phyloP scores from a whole-genome alignment of 1,140 invertebrate species.

The Drosophila bipectinata region DNA sequence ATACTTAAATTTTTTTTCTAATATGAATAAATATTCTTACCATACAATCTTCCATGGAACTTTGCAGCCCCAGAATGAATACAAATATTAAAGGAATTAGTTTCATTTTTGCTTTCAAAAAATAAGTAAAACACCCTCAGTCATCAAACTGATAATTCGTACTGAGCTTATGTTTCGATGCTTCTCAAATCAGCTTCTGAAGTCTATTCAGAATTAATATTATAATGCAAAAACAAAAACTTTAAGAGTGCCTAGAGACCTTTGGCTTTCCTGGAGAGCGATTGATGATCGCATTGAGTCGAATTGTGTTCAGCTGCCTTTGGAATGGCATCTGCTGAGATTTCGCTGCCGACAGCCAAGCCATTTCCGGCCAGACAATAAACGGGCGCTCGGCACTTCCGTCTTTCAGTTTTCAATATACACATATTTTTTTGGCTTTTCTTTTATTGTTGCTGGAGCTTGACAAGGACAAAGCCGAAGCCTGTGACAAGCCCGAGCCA shows the following conservation, averaged over 20 bases:
- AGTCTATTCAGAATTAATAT: neutral
- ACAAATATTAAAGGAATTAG: no score
- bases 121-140: no score
- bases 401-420: slow-evolving; percentile 31
- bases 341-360: slow-evolving; percentile 61
- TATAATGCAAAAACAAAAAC: no score
- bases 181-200: no score
- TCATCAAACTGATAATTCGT: no score
- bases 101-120: no score
- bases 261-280: slow-evolving; percentile 15
- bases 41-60: no score
- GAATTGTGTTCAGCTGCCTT: neutral
- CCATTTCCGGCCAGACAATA: slow-evolving; percentile 80
- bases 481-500: slow-evolving; percentile 48
- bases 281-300: slow-evolving; percentile 52
- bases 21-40: no score
- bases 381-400: slow-evolving; percentile 69
- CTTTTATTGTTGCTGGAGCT: slow-evolving; percentile 52
- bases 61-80: no score
- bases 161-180: no score
- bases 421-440: slow-evolving; percentile 33
- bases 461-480: slow-evolving; percentile 57
- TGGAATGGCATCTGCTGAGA: slow-evolving; percentile 24
- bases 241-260: no score
- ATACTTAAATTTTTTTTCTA: no score